Evolutionary conservation across 2,797 vertebrate species (phyloP).

Genomic region (Pachyuromys duprasi): DNA sequence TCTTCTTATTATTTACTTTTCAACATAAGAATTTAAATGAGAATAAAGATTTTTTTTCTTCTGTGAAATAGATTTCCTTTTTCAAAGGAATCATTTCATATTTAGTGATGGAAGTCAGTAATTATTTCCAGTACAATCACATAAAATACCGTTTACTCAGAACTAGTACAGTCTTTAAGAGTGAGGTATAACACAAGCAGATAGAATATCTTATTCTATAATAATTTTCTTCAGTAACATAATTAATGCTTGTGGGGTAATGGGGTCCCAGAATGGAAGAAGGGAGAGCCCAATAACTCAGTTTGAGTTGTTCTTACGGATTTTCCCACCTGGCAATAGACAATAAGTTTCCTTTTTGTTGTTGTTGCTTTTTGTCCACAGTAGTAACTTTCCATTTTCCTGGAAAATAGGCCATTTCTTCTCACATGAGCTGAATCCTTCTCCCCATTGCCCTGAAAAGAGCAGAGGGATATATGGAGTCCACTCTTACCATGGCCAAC

Average conservation of each 20-base stretch:
- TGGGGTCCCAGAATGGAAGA: background rate
- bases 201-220: background rate
- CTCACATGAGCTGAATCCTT: background rate
- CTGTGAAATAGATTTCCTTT: background rate
- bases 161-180: background rate
- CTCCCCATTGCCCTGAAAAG: background rate
- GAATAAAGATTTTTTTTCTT: background rate
- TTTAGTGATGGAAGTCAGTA: constrained; percentile 1
- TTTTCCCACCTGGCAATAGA: background rate
- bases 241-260: background rate
- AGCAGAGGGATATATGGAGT: background rate
- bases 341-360: background rate
- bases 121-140: background rate
- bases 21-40: background rate
- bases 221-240: background rate
- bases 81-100: background rate
- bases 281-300: too few species aligned
- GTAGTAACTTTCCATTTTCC: background rate
- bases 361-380: background rate
- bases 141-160: constrained; percentile 1
- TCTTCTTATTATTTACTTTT: background rate
- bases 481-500: background rate
- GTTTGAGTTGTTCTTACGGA: background rate
- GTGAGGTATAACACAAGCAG: background rate
- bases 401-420: background rate